Base-by-base conservation (phyloP, 2,113 vertebrate genomes). In the human (Homo sapiens) region DNA sequence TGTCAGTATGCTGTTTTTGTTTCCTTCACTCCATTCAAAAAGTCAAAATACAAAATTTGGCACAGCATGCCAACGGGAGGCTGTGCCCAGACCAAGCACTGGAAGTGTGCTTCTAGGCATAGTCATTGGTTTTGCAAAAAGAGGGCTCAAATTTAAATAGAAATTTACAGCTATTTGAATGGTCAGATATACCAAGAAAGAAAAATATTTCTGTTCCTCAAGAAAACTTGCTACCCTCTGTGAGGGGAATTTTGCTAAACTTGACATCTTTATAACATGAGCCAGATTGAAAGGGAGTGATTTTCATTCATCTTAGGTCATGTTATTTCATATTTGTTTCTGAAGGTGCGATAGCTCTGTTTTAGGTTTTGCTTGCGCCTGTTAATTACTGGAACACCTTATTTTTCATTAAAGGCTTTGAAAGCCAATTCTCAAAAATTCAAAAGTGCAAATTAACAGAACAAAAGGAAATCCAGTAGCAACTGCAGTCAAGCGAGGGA, bases 291-390 rank as follows among this genome's bases (percentile, higher is more conserved):
- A 98, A 97, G 89, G 78, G 88, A 95, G 95, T 95, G 98, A 90
- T 95, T 96, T 94, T 97, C 96, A 95, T 97, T 96, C 97, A 98
- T 97, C 94, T 92, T 97, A 96, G 96, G 94, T 96, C 97, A 98
- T 98, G 98, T 98, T 97, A 98, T 98, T 99, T 98, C 95, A 95
- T 92, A 95, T 98, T 98, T 98, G 97, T 98, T 99, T 98, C 98
- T 98, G 90, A 98, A 98, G 85, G 94, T 97, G 88, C 90, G 89
- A 86, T 96, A 85, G 78, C 79, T 96, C 88, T 98, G 87, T 98
- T 78, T 98, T 96, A 97, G 97, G 45, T 98, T 98, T 98, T 97
- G 89, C 97, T 98, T 35, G 12, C 66, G 93, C 98, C 94, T 95
- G 70, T 97, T 98, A 97, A 98, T 98, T 98, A 98, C 98, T 96